These are phyloP conservation scores for Elmis aenea DNA, from an alignment of 2,888 invertebrate genomes.

Conservation along the genomic window DNA sequence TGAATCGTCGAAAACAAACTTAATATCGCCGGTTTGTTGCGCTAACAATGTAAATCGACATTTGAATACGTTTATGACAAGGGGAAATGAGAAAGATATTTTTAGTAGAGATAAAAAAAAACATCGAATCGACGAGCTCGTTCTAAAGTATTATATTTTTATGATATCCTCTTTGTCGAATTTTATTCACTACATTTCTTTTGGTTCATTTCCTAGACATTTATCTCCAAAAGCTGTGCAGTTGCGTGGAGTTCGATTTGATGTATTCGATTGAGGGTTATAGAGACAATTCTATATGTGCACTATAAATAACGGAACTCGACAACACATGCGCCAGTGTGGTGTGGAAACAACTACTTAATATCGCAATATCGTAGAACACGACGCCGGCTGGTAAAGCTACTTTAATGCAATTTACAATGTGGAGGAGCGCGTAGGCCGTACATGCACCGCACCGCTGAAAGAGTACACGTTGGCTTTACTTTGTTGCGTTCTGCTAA, in stretches of 20 bases:
- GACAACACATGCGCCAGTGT: not conserved
- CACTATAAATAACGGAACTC: slow-evolving; percentile 6
- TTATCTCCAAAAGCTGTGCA: slow-evolving; percentile 13
- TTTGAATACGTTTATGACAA: slow-evolving; percentile 25
- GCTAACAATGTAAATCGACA: slow-evolving; percentile 26
- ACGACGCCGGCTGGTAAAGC: too few relatives aligned
- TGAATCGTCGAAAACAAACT: slow-evolving; percentile 26
- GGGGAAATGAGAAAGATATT: slow-evolving; percentile 15
- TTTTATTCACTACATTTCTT: slow-evolving; percentile 17
- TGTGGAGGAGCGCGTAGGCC: too few relatives aligned
- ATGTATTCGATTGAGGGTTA: slow-evolving; percentile 15
- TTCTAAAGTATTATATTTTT: slow-evolving; percentile 15
- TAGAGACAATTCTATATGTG: slow-evolving; percentile 9
- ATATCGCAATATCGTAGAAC: too few relatives aligned
- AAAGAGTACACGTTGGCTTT: too few relatives aligned
- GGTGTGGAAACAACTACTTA: too few relatives aligned
- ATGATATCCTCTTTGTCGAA: slow-evolving; percentile 15
- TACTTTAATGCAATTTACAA: too few relatives aligned
- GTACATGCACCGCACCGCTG: too few relatives aligned
- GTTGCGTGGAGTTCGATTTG: slow-evolving; percentile 11
- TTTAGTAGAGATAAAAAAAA: slow-evolving; percentile 12
- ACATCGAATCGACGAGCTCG: slow-evolving; percentile 11
- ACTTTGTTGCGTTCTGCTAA: too few relatives aligned
- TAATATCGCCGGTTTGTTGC: slow-evolving; percentile 22
- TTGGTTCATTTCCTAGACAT: slow-evolving; percentile 17